Evolutionary conservation across 1,140 invertebrate genomes (phyloP).

Genomic region (Ceratina australensis): DNA sequence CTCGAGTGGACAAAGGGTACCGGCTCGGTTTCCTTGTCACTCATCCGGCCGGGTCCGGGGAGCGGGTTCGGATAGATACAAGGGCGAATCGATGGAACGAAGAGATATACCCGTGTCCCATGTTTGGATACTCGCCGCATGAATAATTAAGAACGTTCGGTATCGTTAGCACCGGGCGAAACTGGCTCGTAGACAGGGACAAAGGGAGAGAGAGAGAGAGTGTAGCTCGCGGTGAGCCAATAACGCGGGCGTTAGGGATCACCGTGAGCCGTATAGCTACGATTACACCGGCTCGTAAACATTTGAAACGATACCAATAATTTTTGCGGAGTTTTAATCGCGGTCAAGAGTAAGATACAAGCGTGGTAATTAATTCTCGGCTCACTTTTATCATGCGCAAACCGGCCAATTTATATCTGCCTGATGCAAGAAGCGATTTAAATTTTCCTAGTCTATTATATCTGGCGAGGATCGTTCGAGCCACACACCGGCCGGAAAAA

Average conservation of each 20-base stretch:
- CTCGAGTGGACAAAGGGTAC: constrained; percentile 24
- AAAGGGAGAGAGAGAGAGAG: too few relatives aligned
- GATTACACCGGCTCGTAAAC: constrained; percentile 37
- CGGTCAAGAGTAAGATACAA: constrained; percentile 34
- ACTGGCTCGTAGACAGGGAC: constrained; percentile 26
- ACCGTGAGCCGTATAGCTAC: constrained; percentile 3
- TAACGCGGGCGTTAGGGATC: constrained; percentile 32
- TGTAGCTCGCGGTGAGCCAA: constrained; percentile 5
- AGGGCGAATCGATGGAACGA: background rate
- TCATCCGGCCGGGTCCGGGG: constrained; percentile 1
- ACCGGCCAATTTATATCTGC: constrained; percentile 20
- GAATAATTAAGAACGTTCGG: constrained; percentile 47
- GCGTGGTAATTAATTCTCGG: constrained; percentile 37
- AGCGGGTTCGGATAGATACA: constrained; percentile 14
- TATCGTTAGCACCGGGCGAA: constrained; percentile 32
- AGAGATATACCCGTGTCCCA: constrained; percentile 6
- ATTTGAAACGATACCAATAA: constrained; percentile 46
- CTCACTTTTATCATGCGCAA: constrained; percentile 17
- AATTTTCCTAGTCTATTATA: constrained; percentile 27
- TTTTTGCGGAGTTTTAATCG: constrained; percentile 32
- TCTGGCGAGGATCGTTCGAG: constrained; percentile 17
- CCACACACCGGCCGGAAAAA: background rate
- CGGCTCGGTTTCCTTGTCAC: constrained; percentile 15
- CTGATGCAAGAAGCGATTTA: constrained; percentile 8
- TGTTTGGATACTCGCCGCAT: constrained; percentile 44